Base-by-base conservation (phyloP, 2,797 vertebrate genomes). In the Acrossocheilus fasciatus region DNA sequence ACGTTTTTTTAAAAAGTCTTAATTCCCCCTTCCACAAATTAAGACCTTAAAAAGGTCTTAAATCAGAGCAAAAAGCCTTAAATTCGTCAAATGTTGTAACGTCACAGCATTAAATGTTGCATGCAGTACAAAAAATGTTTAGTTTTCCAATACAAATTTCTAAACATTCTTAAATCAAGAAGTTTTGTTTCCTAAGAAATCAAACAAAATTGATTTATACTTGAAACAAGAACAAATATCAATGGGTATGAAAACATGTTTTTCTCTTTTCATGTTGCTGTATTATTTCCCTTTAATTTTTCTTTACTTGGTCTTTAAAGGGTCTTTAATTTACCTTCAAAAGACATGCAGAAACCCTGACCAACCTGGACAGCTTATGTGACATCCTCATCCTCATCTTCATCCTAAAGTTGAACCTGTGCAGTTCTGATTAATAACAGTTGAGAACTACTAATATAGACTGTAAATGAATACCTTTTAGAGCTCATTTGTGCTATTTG, bases 401-500 rank as follows among this genome's bases (percentile, higher is more conserved):
- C 64, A 68, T 66, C 6, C 64, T 59, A n/a, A 59, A 59, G 20
- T 59, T 59, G 54, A 59, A 10, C 54, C 54, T 66, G 14, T 34
- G 34, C 7, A 36, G 66, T 36, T 34, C 8, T 68, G 34, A 36
- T 68, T 68, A 68, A 18, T 68, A 68, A 4, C 64, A 36, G 52
- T 59, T n/a, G 6, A 41, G 75, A 81, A 68, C 62, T 30, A 47
- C 62, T 81, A 68, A 81, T 68, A 68, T 20, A 36, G 64, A 52
- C 26, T 9, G 7, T 15, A 66, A 68, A 62, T 6, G 1, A 62
- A 68, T 68, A 23, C 73, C 45, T n/a, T 75, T 30, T 9, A 52
- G 39, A 72, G 39, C n/a, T 64, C 8, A 18, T 36, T 15, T 91
- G 95, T 95, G 94, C 95, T 94, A 93, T 69, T 68, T 64, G 7